Evolutionary conservation across 37 sponge, comb jelly and placozoan genomes (phyloP).

Genomic region (Axinella damicornis): DNA sequence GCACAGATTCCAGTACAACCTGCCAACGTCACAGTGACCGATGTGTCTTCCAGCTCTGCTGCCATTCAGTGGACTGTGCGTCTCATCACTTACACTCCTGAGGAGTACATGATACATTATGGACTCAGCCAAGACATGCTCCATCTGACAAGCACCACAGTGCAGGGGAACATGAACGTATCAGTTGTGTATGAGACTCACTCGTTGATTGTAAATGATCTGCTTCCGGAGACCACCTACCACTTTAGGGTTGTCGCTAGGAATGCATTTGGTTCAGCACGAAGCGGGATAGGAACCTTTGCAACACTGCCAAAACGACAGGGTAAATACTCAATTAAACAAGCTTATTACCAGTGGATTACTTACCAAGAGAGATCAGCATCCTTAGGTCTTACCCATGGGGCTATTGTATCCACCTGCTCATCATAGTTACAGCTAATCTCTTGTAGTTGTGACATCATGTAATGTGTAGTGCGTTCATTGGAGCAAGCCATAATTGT

Average conservation of each 20-base stretch:
- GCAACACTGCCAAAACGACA: background rate
- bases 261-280: background rate
- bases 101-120: conserved; percentile 25
- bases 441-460: too few relatives aligned
- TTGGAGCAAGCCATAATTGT: too few relatives aligned
- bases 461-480: too few relatives aligned
- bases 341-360: too few relatives aligned
- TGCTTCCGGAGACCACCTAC: conserved; percentile 24
- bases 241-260: conserved; percentile 13
- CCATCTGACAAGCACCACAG: background rate
- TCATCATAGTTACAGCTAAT: too few relatives aligned
- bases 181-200: conserved; percentile 15
- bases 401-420: too few relatives aligned
- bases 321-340: too few relatives aligned
- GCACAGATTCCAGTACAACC: conserved; percentile 11
- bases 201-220: background rate
- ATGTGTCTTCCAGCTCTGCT: conserved; percentile 24
- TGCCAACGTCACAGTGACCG: background rate
- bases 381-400: too few relatives aligned
- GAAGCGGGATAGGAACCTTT: background rate
- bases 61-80: conserved; percentile 10
- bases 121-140: conserved; percentile 14
- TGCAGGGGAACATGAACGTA: background rate
- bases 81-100: conserved; percentile 26
- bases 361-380: too few relatives aligned